Evolutionary conservation across 30 jellyfish, hydroid and myxozoan species (phyloP), one percentile per base, ranked within the genome.

Genomic region (Cassiopea xamachana): DNA sequence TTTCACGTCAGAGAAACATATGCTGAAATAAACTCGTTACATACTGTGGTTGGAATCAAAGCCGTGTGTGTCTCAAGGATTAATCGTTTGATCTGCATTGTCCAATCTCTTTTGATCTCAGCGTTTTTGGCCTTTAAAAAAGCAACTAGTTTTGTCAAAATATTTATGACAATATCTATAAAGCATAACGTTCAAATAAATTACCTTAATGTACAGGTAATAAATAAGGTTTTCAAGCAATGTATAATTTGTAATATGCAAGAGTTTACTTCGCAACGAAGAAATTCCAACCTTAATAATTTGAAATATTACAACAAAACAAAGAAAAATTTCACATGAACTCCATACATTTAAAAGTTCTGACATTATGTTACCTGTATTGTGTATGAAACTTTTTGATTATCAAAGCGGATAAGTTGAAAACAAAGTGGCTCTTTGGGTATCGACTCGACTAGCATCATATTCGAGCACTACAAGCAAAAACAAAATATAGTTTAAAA

Each of bases 31-130:
- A 3, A 55, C 12, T 55, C 64, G 8, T 7, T 18, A 13, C 93
- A 81, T 80, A 96, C 99, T 47, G 99, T 96, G 70, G 85, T 83
- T 18, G 99, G 99, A 62, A 96, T 88, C 49, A 86, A 60, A 49
- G 99, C 97, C 0, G 98, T 77, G 84, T 96, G 99, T 39, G 93
- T 96, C 77, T 96, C 99, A 47, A 96, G 69, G 78, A 96, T 83
- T 48, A 96, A 81, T 47, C 99, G 87, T 68, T 96, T 96, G 43
- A 96, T 19, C 80, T 96, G 98, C 90, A 92, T 97, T 45, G 92
- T 84, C 99, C 99, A 96, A 0, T 77, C 96, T 48, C 91, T 83
- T 69, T 96, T 96, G 73, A 96, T 85, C 1, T 96, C 99, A 1
- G 88, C 79, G 50, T 55, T 88, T 80, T 91, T 91, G 17, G 99